These are phyloP conservation scores for Rhabdomys pumilio DNA, from an alignment of 2,797 vertebrate species.

Conservation along the genomic window DNA sequence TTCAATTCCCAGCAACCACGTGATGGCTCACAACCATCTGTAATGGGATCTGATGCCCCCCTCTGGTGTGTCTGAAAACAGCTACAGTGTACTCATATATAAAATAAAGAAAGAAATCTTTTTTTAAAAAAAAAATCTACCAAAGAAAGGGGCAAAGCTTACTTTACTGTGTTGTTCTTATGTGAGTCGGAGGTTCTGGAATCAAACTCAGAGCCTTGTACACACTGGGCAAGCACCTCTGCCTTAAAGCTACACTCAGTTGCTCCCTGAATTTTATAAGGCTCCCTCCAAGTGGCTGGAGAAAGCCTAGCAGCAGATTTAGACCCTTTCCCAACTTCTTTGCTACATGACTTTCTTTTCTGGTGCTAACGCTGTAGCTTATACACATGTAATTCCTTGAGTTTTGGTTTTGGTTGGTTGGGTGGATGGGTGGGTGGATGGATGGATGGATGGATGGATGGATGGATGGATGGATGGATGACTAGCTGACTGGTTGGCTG, in stretches of 20 bases:
- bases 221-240: neutral
- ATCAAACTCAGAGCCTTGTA: neutral
- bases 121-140: neutral
- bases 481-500: too few relatives aligned
- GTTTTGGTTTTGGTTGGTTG: neutral
- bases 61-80: neutral
- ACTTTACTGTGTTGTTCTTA: neutral
- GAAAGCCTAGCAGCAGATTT: neutral
- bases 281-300: neutral
- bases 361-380: too few relatives aligned
- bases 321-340: neutral
- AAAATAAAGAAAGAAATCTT: neutral
- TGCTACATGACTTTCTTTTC: neutral
- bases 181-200: neutral
- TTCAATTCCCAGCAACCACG: neutral
- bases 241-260: neutral
- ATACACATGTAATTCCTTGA: neutral
- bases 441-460: too few relatives aligned
- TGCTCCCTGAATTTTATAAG: neutral
- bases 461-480: too few relatives aligned
- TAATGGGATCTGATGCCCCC: neutral
- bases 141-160: neutral
- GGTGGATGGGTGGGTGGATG: too few relatives aligned
- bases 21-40: neutral
- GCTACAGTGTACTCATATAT: neutral